Conservation (phyloP, 2,113 vertebrate genomes). For the Strigops habroptila region DNA sequence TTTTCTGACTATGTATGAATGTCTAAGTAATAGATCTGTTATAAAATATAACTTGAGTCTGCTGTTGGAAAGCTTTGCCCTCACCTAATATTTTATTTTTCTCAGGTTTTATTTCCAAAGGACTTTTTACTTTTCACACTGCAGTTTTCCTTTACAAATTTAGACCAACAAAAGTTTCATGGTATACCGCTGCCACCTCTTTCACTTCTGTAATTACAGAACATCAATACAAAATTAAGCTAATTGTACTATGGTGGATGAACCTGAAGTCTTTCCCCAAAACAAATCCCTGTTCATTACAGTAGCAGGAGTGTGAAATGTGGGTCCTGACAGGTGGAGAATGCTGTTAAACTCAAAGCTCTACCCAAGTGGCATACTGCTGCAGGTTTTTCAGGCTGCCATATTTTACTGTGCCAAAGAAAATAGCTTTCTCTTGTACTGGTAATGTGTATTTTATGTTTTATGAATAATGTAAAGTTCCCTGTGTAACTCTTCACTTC, state of each 20-base stretch:
- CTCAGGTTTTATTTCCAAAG: neutral
- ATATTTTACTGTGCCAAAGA: neutral
- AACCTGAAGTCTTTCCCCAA: neutral
- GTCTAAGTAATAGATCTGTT: neutral
- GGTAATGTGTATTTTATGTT: conserved; percentile 34
- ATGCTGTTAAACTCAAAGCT: neutral
- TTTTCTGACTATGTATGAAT: neutral
- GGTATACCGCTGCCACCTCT: neutral
- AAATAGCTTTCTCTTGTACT: conserved; percentile 37
- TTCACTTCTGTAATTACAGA: neutral
- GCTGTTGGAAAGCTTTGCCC: neutral
- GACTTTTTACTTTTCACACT: neutral
- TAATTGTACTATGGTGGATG: neutral
- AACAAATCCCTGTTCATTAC: neutral
- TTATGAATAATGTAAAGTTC: conserved; percentile 52
- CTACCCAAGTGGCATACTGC: neutral
- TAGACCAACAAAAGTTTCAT: neutral
- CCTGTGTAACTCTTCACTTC: neutral
- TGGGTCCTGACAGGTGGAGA: neutral
- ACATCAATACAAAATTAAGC: neutral
- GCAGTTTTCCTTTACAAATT: neutral
- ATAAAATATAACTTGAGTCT: neutral
- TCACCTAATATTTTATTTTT: neutral
- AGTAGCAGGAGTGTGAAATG: neutral
- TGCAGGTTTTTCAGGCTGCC: neutral